Evolutionary conservation across 1,140 invertebrate species (phyloP).

Genomic region (Harpegnathos saltator): DNA sequence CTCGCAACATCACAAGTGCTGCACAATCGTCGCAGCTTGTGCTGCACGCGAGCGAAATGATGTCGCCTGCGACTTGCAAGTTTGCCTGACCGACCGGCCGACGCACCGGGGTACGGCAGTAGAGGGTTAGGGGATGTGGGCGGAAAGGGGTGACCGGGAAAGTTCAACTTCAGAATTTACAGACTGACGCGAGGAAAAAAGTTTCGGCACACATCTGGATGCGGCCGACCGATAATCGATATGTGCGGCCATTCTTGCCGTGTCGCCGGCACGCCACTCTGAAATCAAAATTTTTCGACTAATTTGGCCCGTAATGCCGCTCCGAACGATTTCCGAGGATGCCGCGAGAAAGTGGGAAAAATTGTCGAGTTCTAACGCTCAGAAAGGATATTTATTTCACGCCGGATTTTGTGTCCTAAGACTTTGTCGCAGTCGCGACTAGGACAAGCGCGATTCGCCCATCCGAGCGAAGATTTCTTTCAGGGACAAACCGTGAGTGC

Average conservation of each 20-base stretch:
- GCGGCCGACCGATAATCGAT: constrained; percentile 69
- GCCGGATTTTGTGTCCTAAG: background rate
- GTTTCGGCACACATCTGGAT: constrained; percentile 67
- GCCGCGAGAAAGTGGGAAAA: constrained; percentile 28
- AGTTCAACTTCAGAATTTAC: constrained; percentile 70
- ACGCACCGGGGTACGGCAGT: background rate
- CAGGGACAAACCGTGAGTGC: too few species aligned
- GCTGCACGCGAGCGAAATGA: constrained; percentile 52
- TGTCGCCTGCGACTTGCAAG: constrained; percentile 58
- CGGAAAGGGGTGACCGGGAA: background rate
- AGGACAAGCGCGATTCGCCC: constrained; percentile 5
- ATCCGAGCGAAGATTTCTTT: too few species aligned
- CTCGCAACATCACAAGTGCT: constrained; percentile 39
- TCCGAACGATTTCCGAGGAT: constrained; percentile 28
- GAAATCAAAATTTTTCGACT: constrained; percentile 64
- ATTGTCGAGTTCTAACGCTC: background rate
- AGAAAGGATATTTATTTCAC: background rate
- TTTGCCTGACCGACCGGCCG: constrained; percentile 23
- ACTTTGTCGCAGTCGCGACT: constrained; percentile 1
- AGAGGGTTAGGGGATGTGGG: background rate
- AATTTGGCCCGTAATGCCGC: constrained; percentile 44
- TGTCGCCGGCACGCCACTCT: constrained; percentile 22
- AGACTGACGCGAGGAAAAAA: constrained; percentile 54
- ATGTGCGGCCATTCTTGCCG: constrained; percentile 52
- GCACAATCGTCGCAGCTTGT: constrained; percentile 30